A percentile compares a stretch with the other conserved stretches of the same genome.
Evolutionary conservation across 1,140 invertebrate genomes (phyloP).

Genomic region (Patella vulgata): DNA sequence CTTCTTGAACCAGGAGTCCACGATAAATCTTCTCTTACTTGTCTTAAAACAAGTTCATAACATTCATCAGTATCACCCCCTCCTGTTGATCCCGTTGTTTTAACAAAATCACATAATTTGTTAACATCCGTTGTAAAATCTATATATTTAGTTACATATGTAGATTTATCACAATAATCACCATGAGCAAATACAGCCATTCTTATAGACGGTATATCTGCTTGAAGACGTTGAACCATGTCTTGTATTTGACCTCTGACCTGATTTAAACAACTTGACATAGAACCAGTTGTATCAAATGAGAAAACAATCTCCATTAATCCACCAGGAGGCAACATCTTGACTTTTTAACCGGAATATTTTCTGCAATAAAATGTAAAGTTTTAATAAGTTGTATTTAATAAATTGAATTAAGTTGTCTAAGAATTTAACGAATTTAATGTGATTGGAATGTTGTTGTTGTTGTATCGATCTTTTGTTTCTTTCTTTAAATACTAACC

Average conservation of each 20-base stretch:
- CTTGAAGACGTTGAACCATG: constrained; percentile 55
- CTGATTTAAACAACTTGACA: constrained; percentile 47
- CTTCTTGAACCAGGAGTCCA: constrained; percentile 55
- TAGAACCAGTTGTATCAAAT: constrained; percentile 63
- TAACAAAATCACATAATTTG: constrained; percentile 44
- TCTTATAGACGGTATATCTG: constrained; percentile 56
- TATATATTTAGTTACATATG: constrained; percentile 50
- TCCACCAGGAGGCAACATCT: constrained; percentile 39
- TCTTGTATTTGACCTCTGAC: constrained; percentile 52
- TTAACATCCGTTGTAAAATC: constrained; percentile 40
- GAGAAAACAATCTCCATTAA: constrained; percentile 61
- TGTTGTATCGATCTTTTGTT: too few relatives aligned
- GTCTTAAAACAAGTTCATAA: constrained; percentile 53
- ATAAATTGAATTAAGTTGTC: too few relatives aligned
- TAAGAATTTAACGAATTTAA: too few relatives aligned
- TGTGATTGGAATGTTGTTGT: too few relatives aligned
- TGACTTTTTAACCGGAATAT: too few relatives aligned
- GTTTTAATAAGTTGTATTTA: too few relatives aligned
- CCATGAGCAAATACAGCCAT: constrained; percentile 57
- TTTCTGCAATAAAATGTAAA: too few relatives aligned
- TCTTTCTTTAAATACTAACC: too few relatives aligned
- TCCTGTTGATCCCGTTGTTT: constrained; percentile 30
- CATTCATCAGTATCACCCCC: constrained; percentile 47
- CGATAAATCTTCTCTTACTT: constrained; percentile 47
- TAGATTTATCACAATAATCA: constrained; percentile 50